Base-by-base conservation (phyloP, 1,140 invertebrate species). In the Acromyrmex charruanus region DNA sequence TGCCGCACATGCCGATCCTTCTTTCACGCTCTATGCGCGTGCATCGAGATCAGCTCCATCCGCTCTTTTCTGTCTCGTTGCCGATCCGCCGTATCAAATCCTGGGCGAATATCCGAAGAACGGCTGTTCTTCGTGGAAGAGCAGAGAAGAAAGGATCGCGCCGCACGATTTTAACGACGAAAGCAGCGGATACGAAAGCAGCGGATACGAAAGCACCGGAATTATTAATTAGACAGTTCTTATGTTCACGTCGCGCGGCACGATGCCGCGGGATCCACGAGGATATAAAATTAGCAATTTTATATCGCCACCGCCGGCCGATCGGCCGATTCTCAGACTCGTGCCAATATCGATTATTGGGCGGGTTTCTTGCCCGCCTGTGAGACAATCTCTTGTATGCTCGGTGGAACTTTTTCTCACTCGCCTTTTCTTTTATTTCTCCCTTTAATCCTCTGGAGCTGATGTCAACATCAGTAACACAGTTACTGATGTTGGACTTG, bases 211-310 rank as follows among this genome's bases (percentile, higher is more conserved):
- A 91, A 93, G 65, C 77, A 35, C 63, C 89, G 80, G 85, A 94
- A 95, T 94, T 93, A 91, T 93, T 95, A 94, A 95, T 94, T 93
- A 94, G 91, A 53, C 87, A 72, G 79, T 93, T 93, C 89, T 93
- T 91, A 89, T 85, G 35, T 39, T 3, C 21, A 44, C 49, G 4
- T 80, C 44, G 18, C 44, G 16, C 39, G 28, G 44, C 61, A 51
- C 55, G 69, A 21, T 49, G 35, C 49, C 28, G 74, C 86, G 80
- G 49, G 31, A 61, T 75, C 77, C 77, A 66, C 72, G 74, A 79
- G 90, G 91, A 92, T 93, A 93, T 94, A 94, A 94, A 94, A 95
- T 95, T 94, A 94, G 92, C 94, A 94, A 94, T 94, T 94, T 94
- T 93, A 93, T 92, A 88, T 87, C 87, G 66, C 49, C 72, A 35